These are phyloP conservation scores for Toxotes lorentzi DNA, from an alignment of 2,797 vertebrate species.

Conservation along the genomic window DNA sequence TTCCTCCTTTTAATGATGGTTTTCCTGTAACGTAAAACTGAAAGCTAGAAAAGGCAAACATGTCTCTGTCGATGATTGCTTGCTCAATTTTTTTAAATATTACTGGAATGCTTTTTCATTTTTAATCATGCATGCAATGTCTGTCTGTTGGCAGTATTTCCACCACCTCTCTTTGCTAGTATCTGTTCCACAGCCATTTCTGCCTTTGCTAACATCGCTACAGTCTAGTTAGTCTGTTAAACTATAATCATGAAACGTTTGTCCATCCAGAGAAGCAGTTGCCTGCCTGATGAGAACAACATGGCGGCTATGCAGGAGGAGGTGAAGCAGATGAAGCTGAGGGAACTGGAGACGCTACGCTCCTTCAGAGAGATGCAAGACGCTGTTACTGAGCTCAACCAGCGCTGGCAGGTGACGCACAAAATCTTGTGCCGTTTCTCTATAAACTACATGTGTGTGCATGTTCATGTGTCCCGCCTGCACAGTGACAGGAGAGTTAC, in stretches of 20 bases:
- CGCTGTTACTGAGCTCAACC: slow-evolving; percentile 91
- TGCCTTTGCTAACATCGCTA: background rate
- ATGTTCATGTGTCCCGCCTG: background rate
- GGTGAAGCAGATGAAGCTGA: slow-evolving; percentile 92
- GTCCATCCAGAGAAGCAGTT: slow-evolving; percentile 87
- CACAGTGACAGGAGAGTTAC: background rate
- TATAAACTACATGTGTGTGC: background rate
- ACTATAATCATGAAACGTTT: slow-evolving; percentile 4
- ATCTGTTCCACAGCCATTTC: too few relatives aligned
- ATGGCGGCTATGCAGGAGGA: slow-evolving; percentile 92
- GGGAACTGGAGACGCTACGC: slow-evolving; percentile 90
- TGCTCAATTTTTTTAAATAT: background rate
- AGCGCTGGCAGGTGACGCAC: slow-evolving; percentile 92
- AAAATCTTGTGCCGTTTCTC: background rate
- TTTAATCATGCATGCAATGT: background rate
- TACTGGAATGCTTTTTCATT: background rate
- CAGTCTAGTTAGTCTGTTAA: background rate
- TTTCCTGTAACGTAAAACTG: background rate
- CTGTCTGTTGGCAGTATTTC: background rate
- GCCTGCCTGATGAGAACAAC: slow-evolving; percentile 94
- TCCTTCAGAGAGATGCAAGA: slow-evolving; percentile 92
- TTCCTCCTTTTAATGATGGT: background rate
- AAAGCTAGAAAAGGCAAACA: slow-evolving; percentile 1
- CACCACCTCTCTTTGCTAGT: background rate
- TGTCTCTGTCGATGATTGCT: background rate